phyloP scores from a whole-genome alignment of 1,140 invertebrate genomes.

The Scaptodrosophila lebanonensis region DNA sequence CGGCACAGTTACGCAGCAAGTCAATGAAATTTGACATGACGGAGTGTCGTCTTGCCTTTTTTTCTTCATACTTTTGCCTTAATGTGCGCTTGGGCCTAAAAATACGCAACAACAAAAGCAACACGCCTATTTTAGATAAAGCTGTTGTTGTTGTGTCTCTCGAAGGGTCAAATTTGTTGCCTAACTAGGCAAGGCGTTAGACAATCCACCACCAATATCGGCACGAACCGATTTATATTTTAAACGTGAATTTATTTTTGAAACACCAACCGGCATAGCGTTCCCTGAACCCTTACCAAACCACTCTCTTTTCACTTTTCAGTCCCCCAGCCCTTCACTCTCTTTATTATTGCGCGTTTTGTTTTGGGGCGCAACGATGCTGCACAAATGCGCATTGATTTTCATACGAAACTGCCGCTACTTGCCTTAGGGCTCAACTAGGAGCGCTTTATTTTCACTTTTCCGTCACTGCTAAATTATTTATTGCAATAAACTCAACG shows the following conservation, averaged over 20 bases:
- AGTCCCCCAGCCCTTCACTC: constrained; percentile 20
- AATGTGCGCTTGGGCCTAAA: too few relatives aligned
- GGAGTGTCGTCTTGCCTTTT: too few relatives aligned
- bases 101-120: too few relatives aligned
- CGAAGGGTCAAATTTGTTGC: too few relatives aligned
- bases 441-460: too few relatives aligned
- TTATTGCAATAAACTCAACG: constrained; percentile 15
- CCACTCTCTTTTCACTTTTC: too few relatives aligned
- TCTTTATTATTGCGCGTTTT: constrained; percentile 29
- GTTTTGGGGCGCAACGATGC: constrained; percentile 49
- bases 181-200: constrained; percentile 37
- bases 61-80: too few relatives aligned
- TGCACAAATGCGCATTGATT: constrained; percentile 70
- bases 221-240: constrained; percentile 35
- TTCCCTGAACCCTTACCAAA: constrained; percentile 10
- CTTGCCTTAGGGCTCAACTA: too few relatives aligned
- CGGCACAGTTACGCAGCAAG: too few relatives aligned
- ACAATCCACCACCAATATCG: background rate
- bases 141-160: too few relatives aligned
- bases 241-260: constrained; percentile 62
- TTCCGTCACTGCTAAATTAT: constrained; percentile 15
- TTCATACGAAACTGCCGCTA: constrained; percentile 35
- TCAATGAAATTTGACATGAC: too few relatives aligned
- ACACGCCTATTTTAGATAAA: too few relatives aligned
- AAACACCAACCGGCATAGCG: constrained; percentile 35